Evolutionary conservation across 1,140 invertebrate genomes (phyloP).

Genomic region (Trissolcus basalis): DNA sequence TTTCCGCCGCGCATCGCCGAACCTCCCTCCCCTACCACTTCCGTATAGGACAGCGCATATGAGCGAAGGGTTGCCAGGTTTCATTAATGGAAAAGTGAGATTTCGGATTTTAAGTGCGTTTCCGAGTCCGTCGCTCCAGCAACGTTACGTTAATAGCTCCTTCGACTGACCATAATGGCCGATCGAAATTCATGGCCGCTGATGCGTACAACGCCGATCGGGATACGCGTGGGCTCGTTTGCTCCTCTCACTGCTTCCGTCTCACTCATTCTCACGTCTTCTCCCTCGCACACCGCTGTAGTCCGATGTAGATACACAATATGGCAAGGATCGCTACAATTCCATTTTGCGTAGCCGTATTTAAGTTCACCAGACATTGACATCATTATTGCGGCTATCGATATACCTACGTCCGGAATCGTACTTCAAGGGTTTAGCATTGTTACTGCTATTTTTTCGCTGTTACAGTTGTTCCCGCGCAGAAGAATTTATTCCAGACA

Average conservation of each 20-base stretch:
- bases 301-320: conserved; percentile 47
- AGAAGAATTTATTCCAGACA: too few species aligned
- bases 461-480: not conserved
- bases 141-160: conserved; percentile 63
- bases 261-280: conserved; percentile 30
- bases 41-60: conserved; percentile 56
- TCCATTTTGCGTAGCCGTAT: conserved; percentile 42
- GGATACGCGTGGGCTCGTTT: conserved; percentile 54
- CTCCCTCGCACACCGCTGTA: conserved; percentile 31
- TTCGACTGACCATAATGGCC: conserved; percentile 60
- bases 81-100: conserved; percentile 73
- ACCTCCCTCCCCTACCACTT: conserved; percentile 39
- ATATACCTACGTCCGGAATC: conserved; percentile 18
- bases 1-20: conserved; percentile 42
- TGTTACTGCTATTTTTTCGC: conserved; percentile 5
- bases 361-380: conserved; percentile 44
- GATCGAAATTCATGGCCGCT: conserved; percentile 62
- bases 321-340: conserved; percentile 51
- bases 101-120: conserved; percentile 73
- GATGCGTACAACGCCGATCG: conserved; percentile 53
- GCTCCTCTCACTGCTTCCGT: conserved; percentile 22
- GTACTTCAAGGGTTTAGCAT: conserved; percentile 21
- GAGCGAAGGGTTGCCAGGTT: conserved; percentile 68
- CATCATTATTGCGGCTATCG: conserved; percentile 43
- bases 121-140: conserved; percentile 63